Evolutionary conservation across 1,140 invertebrate genomes (phyloP).

Genomic region (Brachionus asplanchnoidis): DNA sequence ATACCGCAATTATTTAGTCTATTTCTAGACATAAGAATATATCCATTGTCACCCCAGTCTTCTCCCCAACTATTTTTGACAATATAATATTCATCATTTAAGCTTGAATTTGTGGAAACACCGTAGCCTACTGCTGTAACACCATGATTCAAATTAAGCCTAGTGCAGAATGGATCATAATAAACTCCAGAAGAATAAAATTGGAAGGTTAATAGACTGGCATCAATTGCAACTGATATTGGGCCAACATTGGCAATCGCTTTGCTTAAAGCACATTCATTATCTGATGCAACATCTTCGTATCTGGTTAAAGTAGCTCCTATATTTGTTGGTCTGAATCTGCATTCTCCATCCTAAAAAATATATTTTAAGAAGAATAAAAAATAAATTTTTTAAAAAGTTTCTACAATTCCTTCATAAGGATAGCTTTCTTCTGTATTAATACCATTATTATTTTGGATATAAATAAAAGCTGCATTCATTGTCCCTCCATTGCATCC

Average conservation of each 20-base stretch:
- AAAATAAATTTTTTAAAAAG: neutral
- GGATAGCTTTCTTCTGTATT: conserved; percentile 29
- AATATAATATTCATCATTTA: conserved; percentile 44
- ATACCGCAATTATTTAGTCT: conserved; percentile 81
- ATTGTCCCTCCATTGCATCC: conserved; percentile 53
- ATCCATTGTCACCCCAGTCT: conserved; percentile 51
- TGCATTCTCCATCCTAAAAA: neutral
- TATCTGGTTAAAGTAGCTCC: neutral
- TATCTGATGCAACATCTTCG: conserved; percentile 33
- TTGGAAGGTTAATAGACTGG: neutral
- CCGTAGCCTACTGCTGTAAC: conserved; percentile 40
- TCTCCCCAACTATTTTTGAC: conserved; percentile 44
- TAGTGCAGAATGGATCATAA: conserved; percentile 22
- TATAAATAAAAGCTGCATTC: conserved; percentile 52
- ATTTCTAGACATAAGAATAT: conserved; percentile 83
- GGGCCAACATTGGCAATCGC: conserved; percentile 77
- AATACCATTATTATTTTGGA: conserved; percentile 42
- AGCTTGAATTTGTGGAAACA: neutral
- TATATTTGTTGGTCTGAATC: neutral
- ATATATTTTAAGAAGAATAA: neutral
- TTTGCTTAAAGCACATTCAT: conserved; percentile 48
- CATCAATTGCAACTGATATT: conserved; percentile 73
- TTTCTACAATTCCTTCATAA: conserved; percentile 42
- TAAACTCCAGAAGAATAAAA: conserved; percentile 43
- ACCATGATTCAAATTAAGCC: conserved; percentile 5